A percentile compares a stretch with the other conserved stretches of the same genome.
These are phyloP conservation scores for Phaedon cochleariae DNA, from an alignment of 2,888 invertebrate species.

Conservation along the genomic window DNA sequence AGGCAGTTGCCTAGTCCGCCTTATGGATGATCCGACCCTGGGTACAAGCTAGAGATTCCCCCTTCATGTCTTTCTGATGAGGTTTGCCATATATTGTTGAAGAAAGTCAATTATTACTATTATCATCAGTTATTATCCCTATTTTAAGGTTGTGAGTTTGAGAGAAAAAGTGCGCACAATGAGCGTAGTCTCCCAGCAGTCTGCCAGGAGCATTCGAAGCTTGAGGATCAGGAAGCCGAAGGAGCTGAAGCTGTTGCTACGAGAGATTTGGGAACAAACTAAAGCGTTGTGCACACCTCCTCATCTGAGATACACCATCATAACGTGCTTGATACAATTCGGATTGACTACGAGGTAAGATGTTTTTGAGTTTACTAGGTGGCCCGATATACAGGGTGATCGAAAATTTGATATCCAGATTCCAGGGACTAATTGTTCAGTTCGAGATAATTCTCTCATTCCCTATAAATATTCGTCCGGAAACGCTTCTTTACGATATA, in stretches of 20 bases:
- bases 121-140: not conserved
- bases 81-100: too few relatives aligned
- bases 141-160: slow-evolving; percentile 72
- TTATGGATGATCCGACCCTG: too few relatives aligned
- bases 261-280: slow-evolving; percentile 79
- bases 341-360: slow-evolving; percentile 78
- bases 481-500: too few relatives aligned
- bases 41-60: too few relatives aligned
- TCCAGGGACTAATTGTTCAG: too few relatives aligned
- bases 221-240: slow-evolving; percentile 77
- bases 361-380: not conserved
- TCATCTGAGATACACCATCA: slow-evolving; percentile 76
- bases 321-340: slow-evolving; percentile 84
- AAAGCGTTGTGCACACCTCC: slow-evolving; percentile 78
- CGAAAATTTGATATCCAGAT: too few relatives aligned
- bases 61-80: too few relatives aligned
- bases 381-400: too few relatives aligned
- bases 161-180: slow-evolving; percentile 73
- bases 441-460: too few relatives aligned
- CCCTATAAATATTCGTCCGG: too few relatives aligned
- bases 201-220: slow-evolving; percentile 73
- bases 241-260: slow-evolving; percentile 73
- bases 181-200: slow-evolving; percentile 70
- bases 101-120: too few relatives aligned
- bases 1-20: too few relatives aligned